Evolutionary conservation across 2,888 invertebrate genomes (phyloP), one percentile per base, ranked within the genome.

Genomic region (Meiosimyza decipiens): DNA sequence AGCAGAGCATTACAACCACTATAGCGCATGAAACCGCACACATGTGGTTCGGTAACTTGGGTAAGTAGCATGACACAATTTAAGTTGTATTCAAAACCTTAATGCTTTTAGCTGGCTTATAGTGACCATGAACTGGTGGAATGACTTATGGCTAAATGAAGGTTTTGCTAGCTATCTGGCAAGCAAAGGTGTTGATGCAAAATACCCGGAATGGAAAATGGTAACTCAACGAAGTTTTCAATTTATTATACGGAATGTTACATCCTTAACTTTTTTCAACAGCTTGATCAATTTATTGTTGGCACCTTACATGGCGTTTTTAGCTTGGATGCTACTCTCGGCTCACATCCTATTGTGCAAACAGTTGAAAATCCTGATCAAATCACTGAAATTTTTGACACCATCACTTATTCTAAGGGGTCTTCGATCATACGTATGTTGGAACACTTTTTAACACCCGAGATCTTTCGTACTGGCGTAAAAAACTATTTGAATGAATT

Each of bases 111-210:
- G 1, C 40, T 40, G 9, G 9, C 1, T 40, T 40, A 7, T 40
- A 92, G 97, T 97, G 3, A 97, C 97, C 3, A 93, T 97, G 93
- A 90, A 92, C 78, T 96, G 96, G 96, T 95, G 95, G 95, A 93
- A 96, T 83, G 97, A 97, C 85, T 88, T 95, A 3, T 95, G 97
- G 97, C 88, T 98, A 54, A 98, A 97, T 82, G 95, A 95, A 88
- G 97, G 97, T 0, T 97, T 98, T 85, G 97, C 97, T 3, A 92
- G 93, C n/a, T 98, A 94, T 83, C 94, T 97, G 87, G 93, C 95
- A 86, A 93, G 92, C 77, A 94, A 95, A 83, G 94, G 94, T 15
- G 89, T 93, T 0, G 88, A 92, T 79, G 88, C 90, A 11, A 90
- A 91, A n/a, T 91, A 93, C 77, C 93, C 93, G 0, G 90, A 92